Evolutionary conservation across 2,113 vertebrate species (phyloP).

Genomic region (Heptranchias perlo): DNA sequence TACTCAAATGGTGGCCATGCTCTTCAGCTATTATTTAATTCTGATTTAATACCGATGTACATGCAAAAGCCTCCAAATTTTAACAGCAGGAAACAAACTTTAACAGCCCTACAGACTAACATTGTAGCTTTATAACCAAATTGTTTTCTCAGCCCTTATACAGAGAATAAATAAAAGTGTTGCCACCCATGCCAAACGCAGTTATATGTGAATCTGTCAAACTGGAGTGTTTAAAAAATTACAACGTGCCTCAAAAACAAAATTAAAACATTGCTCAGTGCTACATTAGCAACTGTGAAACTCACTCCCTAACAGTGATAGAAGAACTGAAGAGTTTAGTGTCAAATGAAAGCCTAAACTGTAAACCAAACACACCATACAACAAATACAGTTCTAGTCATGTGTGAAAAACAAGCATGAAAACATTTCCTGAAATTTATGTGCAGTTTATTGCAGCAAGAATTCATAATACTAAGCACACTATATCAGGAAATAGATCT

Average conservation of each 20-base stretch:
- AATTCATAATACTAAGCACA: neutral
- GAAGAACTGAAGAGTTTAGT: neutral
- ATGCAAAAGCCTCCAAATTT: neutral
- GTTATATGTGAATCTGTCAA: neutral
- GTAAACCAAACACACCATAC: neutral
- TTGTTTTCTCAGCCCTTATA: neutral
- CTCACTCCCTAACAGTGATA: neutral
- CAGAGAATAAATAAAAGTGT: neutral
- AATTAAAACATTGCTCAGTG: neutral
- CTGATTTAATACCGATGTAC: neutral
- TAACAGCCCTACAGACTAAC: neutral
- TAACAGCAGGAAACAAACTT: neutral
- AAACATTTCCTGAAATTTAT: neutral
- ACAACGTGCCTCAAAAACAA: neutral
- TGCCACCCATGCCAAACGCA: neutral
- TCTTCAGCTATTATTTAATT: neutral
- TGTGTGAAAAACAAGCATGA: neutral
- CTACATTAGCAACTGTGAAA: neutral
- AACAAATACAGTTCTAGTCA: neutral
- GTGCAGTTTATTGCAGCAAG: neutral
- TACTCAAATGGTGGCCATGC: neutral
- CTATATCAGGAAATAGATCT: neutral
- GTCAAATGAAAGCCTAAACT: neutral
- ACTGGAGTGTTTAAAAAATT: neutral
- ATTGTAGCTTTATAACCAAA: neutral